Base-by-base conservation (phyloP, 2,888 invertebrate species). In the Ophion ventricosus region DNA sequence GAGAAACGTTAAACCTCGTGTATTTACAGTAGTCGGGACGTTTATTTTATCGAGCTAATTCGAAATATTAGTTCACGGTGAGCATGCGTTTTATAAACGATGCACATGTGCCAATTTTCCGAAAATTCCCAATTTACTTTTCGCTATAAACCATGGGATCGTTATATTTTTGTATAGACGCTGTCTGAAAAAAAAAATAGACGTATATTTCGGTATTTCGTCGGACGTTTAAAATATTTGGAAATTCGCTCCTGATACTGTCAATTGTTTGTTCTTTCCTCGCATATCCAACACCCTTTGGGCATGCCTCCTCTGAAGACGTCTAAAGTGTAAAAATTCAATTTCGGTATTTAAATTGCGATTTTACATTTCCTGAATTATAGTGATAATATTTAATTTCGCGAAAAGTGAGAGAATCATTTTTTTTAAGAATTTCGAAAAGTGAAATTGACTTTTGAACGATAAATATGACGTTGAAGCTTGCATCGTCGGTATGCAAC, bases 41-140 rank as follows among this genome's bases (percentile, higher is more conserved):
- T 49, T 63, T 26, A 61, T 73, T 61, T 73, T 61, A 40, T 10
- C 43, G 40, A n/a, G 25, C 35, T 35, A 35, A 35, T 35, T 35
- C 35, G 35, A 35, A 35, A 35, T 8, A 35, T 35, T 35, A 35
- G 7, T 35, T 35, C 0, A 35, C 35, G 35, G 35, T 35, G 10
- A 40, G 11, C 11, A n/a, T 25, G 2, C 10, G 25, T 61, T 61
- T 61, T 40, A 10, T 23, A 10, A 73, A 49, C n/a, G 14, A 43
- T 26, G 26, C 26, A 17, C 73, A 59, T 25, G 43, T 8, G 25
- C 73, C 43, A 63, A 17, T 74, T 63, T 74, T 26, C 26, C 4
- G 11, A 61, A 61, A 20, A 2, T 57, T 35, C 20, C 25, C 11
- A 25, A 74, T 43, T 49, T 5, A 49, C n/a, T 35, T 8, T 14